Conservation (phyloP, 2,797 vertebrate species). For the Sorex maritimensis region DNA sequence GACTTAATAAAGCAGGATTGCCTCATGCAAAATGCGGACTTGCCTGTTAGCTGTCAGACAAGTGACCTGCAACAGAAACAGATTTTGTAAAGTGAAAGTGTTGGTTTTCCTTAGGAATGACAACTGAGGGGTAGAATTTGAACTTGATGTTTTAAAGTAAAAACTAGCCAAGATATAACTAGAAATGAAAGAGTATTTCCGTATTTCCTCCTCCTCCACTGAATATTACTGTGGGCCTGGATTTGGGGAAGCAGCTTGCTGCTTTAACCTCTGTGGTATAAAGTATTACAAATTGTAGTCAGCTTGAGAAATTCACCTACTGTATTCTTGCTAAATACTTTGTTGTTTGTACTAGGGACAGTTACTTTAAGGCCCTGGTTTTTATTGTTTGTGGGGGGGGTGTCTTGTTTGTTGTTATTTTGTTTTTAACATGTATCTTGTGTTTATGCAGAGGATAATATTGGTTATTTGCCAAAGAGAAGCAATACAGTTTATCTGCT, state of each 20-base stretch:
- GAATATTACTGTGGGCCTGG: constrained; percentile 76
- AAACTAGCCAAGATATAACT: constrained; percentile 42
- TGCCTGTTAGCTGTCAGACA: not conserved
- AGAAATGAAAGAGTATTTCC: constrained; percentile 5
- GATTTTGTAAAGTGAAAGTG: constrained; percentile 57
- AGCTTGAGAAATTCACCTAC: constrained; percentile 85
- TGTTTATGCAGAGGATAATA: constrained; percentile 85
- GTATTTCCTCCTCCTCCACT: fast-evolving
- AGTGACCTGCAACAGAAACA: constrained; percentile 7
- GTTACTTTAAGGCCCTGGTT: constrained; percentile 74
- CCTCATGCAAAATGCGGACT: constrained; percentile 25
- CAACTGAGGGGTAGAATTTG: constrained; percentile 45
- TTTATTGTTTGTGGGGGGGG: too few relatives aligned
- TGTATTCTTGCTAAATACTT: constrained; percentile 87
- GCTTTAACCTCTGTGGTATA: constrained; percentile 77
- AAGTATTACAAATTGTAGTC: constrained; percentile 81
- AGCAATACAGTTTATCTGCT: constrained; percentile 89
- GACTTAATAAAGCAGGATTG: constrained; percentile 76
- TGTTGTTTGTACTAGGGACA: constrained; percentile 85
- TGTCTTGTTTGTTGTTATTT: constrained; percentile 66
- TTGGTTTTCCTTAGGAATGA: constrained; percentile 77
- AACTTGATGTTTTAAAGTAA: constrained; percentile 36
- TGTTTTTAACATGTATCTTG: constrained; percentile 60
- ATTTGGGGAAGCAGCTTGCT: constrained; percentile 83
- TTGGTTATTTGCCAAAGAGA: constrained; percentile 92